phyloP scores from a whole-genome alignment of 2,888 invertebrate genomes.

The Norana najaformis region DNA sequence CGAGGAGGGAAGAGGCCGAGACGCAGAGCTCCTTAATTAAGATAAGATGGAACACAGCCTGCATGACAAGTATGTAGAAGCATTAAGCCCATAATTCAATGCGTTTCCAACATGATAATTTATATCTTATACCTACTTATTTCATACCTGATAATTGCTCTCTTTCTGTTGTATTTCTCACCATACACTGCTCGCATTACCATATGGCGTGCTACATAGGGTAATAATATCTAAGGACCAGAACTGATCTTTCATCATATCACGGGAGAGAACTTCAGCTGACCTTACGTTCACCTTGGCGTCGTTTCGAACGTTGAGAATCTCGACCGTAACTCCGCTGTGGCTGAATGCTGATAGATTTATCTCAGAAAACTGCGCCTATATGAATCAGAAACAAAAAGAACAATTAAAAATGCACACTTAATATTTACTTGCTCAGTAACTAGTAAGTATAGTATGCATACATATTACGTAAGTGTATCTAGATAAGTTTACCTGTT shows the following conservation, averaged over 20 bases:
- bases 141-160: too few species aligned
- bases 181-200: too few species aligned
- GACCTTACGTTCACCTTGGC: conserved; percentile 72
- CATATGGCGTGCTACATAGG: not conserved
- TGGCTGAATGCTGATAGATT: conserved; percentile 84
- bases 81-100: too few species aligned
- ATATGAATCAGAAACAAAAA: conserved; percentile 39
- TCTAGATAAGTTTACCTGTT: not conserved
- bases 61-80: too few species aligned
- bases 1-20: too few species aligned
- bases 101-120: too few species aligned
- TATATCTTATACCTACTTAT: too few species aligned
- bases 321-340: conserved; percentile 82
- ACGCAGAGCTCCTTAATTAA: too few species aligned
- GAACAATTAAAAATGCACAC: not conserved
- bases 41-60: too few species aligned
- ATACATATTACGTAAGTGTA: not conserved
- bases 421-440: not conserved
- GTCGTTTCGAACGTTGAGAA: conserved; percentile 87
- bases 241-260: not conserved
- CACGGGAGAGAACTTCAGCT: not conserved
- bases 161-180: too few species aligned
- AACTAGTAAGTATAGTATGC: not conserved
- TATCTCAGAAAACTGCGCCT: conserved; percentile 89
- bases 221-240: too few species aligned